Conservation (phyloP, 30 jellyfish, hydroid and myxozoan genomes). For the Cassiopea andromeda region DNA sequence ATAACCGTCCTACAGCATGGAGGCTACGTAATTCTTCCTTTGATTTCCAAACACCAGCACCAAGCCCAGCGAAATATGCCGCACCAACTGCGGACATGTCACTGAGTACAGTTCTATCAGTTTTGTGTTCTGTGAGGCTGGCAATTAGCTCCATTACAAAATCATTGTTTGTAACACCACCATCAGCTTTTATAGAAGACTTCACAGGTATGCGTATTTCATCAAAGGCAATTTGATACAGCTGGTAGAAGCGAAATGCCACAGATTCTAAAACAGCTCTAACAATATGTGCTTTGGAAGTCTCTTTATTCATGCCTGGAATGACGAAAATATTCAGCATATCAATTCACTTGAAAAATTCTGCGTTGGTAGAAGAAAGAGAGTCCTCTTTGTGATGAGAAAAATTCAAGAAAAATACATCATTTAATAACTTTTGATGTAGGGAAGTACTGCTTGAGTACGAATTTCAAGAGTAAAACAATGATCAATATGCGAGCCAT, state of each 20-base stretch:
- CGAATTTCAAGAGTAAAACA: too few relatives aligned
- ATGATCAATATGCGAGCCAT: too few relatives aligned
- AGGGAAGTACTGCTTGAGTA: too few relatives aligned
- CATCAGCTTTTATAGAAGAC: conserved; percentile 70
- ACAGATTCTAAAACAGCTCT: conserved; percentile 94
- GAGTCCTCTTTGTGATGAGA: too few relatives aligned
- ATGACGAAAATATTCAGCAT: not conserved
- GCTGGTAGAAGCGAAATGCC: conserved; percentile 76
- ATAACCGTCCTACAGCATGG: conserved; percentile 23
- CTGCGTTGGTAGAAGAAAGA: not conserved
- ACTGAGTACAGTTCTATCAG: conserved; percentile 68
- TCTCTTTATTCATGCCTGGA: conserved; percentile 73
- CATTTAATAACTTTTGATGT: too few relatives aligned
- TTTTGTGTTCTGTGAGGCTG: conserved; percentile 61
- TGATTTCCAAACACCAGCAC: conserved; percentile 89
- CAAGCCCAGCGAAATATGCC: conserved; percentile 91
- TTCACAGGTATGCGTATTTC: conserved; percentile 61
- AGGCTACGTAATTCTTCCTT: conserved; percentile 67
- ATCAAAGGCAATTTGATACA: conserved; percentile 43
- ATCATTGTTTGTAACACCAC: conserved; percentile 92
- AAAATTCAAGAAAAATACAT: too few relatives aligned
- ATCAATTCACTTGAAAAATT: not conserved
- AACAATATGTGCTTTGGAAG: conserved; percentile 69
- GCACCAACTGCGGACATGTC: conserved; percentile 95
- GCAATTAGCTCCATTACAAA: conserved; percentile 84